Base-by-base conservation (phyloP, 2,888 invertebrate species). In the Eledona agricola region DNA sequence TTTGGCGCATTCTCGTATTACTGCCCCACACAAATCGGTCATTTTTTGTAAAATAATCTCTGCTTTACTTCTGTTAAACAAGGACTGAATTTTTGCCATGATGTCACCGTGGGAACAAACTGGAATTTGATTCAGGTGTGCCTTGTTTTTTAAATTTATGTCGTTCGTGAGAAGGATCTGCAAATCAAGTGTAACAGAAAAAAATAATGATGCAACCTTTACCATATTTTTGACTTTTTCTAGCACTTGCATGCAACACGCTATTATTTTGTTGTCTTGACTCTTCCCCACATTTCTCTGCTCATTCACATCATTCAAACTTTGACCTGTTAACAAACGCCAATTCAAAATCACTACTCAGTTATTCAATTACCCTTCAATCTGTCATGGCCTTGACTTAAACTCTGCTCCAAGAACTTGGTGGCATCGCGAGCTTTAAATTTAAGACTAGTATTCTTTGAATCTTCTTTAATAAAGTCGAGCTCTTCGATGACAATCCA, bases 401-500 rank as follows among this genome's bases (percentile, higher is more conserved):
- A 68, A 1, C 75, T 75, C 55, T 79, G 77, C 63, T 83, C 81
- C 3, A 84, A 72, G 55, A 80, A 83, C 59, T 79, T 78, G 73
- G 82, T 79, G 2, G 83, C 83, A 15, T 51, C 59, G 35, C 64
- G 1, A 69, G 77, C 62, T 69, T 51, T 55, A 1, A 35, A 55
- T 50, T 59, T 63, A 20, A 70, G 45, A 4, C 34, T 37, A 10
- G 51, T 52, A 19, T 55, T 54, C 4, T 42, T 55, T 59, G 67
- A 54, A 59, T 67, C 51, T 63, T 74, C 73, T 75, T 84, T 84
- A 15, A 84, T 66, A 45, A 79, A 75, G 61, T 84, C 84, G 52
- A 84, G 57, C 66, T 84, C 84, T 56, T 80, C 81, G 6, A 83
- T 76, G 0, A 84, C 84, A 32, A 83, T 78, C 83, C 83, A 84